These are phyloP conservation scores for Euplexia lucipara DNA, from an alignment of 2,888 invertebrate species.

Conservation along the genomic window DNA sequence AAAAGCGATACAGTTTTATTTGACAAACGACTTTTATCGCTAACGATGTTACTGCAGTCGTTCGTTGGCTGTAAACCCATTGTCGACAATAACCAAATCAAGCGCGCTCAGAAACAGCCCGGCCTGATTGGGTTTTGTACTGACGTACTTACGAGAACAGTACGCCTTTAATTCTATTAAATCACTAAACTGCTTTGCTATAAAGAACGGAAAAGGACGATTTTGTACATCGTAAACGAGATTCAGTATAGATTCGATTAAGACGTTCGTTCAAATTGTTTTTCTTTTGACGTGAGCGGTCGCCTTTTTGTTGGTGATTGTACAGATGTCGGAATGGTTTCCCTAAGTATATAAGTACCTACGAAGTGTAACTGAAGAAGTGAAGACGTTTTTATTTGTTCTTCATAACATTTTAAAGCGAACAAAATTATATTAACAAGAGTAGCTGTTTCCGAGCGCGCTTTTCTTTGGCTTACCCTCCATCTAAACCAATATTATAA, in stretches of 20 bases:
- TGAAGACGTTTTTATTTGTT: slow-evolving; percentile 1
- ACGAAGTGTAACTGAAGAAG: neutral
- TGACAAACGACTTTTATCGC: slow-evolving; percentile 74
- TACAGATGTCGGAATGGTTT: slow-evolving; percentile 24
- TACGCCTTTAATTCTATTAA: slow-evolving; percentile 66
- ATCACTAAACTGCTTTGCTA: slow-evolving; percentile 63
- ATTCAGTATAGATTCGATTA: slow-evolving; percentile 65
- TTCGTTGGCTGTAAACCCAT: slow-evolving; percentile 72
- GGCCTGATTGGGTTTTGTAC: slow-evolving; percentile 69
- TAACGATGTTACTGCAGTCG: slow-evolving; percentile 76
- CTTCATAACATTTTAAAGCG: slow-evolving; percentile 3
- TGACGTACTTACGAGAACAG: slow-evolving; percentile 62
- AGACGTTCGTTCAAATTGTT: slow-evolving; percentile 60
- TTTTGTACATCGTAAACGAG: slow-evolving; percentile 63
- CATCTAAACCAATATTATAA: too few species aligned
- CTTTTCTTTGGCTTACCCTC: neutral
- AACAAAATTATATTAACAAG: neutral
- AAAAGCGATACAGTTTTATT: slow-evolving; percentile 73
- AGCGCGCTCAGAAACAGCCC: slow-evolving; percentile 66
- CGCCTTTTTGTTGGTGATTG: slow-evolving; percentile 45
- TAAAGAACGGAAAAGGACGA: slow-evolving; percentile 61
- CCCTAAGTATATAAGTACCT: neutral
- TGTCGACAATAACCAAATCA: slow-evolving; percentile 74
- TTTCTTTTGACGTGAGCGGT: slow-evolving; percentile 56
- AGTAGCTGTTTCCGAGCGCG: neutral